These are phyloP conservation scores for Gallinago stenura DNA, from an alignment of 2,797 vertebrate species.

Conservation along the genomic window DNA sequence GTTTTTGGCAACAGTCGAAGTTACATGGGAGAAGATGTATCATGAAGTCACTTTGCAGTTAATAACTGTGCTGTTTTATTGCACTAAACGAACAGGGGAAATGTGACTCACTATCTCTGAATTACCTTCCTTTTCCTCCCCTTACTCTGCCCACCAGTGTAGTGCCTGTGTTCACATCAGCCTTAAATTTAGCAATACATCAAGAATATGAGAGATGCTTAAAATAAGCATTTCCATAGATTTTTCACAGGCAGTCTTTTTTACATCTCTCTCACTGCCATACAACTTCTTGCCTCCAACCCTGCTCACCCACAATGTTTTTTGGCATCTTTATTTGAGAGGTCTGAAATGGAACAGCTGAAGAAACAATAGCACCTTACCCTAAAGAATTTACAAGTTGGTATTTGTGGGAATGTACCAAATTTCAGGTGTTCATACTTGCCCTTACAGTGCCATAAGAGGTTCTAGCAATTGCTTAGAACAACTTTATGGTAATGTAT, in stretches of 20 bases:
- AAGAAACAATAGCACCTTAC: not conserved
- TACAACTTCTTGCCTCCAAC: not conserved
- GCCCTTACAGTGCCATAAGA: not conserved
- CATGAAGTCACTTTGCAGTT: not conserved
- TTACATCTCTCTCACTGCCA: not conserved
- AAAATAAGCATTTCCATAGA: not conserved
- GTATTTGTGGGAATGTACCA: not conserved
- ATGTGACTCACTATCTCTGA: not conserved
- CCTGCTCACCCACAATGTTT: not conserved
- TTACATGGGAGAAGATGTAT: not conserved
- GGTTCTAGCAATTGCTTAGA: not conserved
- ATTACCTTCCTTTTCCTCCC: not conserved
- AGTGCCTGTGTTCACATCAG: not conserved
- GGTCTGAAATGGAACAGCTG: not conserved
- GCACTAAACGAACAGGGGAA: not conserved
- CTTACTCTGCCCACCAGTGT: not conserved
- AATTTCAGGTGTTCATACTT: not conserved
- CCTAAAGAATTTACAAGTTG: not conserved
- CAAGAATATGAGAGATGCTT: not conserved
- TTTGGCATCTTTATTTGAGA: not conserved
- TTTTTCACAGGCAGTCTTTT: not conserved
- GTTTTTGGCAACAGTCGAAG: not conserved
- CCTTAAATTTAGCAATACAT: not conserved
- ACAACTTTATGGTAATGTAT: rapidly evolving
- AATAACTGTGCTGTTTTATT: not conserved